A percentile compares a stretch with the other conserved stretches of the same genome.
These are phyloP conservation scores for Burhinus oedicnemus DNA, from an alignment of 2,113 vertebrate species.

Conservation along the genomic window DNA sequence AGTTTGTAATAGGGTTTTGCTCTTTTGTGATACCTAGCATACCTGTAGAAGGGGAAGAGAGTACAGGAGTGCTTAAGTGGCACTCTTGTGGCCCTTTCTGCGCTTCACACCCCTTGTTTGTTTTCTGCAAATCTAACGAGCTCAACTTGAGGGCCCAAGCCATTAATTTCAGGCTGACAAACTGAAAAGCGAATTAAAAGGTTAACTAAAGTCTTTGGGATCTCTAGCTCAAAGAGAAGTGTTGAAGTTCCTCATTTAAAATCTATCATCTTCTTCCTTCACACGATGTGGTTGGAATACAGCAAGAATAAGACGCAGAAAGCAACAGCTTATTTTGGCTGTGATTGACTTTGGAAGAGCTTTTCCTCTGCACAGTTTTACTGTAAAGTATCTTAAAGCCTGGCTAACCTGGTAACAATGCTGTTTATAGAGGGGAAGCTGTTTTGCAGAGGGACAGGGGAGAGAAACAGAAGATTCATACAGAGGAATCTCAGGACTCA, in stretches of 20 bases:
- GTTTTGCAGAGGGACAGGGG: neutral
- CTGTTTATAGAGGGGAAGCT: neutral
- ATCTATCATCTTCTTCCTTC: neutral
- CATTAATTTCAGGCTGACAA: neutral
- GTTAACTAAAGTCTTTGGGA: neutral
- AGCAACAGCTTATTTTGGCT: neutral
- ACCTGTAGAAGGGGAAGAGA: neutral
- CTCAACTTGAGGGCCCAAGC: neutral
- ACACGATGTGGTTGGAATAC: neutral
- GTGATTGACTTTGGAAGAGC: neutral
- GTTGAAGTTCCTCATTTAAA: neutral
- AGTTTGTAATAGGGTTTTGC: neutral
- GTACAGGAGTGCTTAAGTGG: neutral
- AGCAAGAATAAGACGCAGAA: neutral
- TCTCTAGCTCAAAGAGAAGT: neutral
- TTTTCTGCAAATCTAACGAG: neutral
- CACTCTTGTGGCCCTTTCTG: neutral
- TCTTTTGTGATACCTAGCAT: neutral
- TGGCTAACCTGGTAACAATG: neutral
- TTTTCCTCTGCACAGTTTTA: neutral
- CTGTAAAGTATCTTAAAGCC: neutral
- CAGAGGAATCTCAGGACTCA: neutral
- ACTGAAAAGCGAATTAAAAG: neutral
- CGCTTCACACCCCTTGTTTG: neutral
- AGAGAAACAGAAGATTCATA: neutral